Evolutionary conservation across 2,113 vertebrate species (phyloP), one percentile per base, ranked within the genome.

Genomic region (Eulacestoma nigropectus): DNA sequence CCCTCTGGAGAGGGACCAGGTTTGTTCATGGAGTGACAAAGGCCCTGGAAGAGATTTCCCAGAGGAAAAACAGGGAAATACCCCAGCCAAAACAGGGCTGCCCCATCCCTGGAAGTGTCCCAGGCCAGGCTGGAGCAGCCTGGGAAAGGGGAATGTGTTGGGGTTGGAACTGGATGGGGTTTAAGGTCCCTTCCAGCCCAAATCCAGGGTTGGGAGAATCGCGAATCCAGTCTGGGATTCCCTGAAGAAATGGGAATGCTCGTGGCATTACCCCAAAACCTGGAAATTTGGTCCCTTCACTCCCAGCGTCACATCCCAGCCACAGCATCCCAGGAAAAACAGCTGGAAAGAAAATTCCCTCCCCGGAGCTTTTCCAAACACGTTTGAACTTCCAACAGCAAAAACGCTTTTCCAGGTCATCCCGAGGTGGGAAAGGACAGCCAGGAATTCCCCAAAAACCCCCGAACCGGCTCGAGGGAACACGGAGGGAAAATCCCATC

Each of bases 401-500:
- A 22, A 52, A 49, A 53, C 4, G 11, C 81, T 53, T 68, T 42
- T 25, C 21, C 47, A 33, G 83, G 42, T 53, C 68, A 59, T 59
- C 39, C 37, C 5, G 67, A 49, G 27, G 73, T 33, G 3, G 1
- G 18, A 25, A n/a, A 42, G 42, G 46, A 11, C 11, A 0, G 30
- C 2, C 7, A 1, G 42, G 42, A 22, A 35, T 0, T 9, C 65
- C 57, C 13, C 13, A n/a, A 25, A 30, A n/a, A 64, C 4, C 46
- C 52, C 69, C 30, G 37, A 9, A 16, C 2, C 17, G 4, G 16
- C 35, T 18, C 15, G 9, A 2, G 4, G 30, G 37, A 4, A 23
- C 47, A 4, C 0, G 1, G 7, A 20, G 33, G n/a, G 4, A 52
- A 16, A n/a, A 25, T 27, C 1, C 35, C 42, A 22, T 10, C 30